phyloP scores from a whole-genome alignment of 2,113 vertebrate species.

The Gasterosteus aculeatus region DNA sequence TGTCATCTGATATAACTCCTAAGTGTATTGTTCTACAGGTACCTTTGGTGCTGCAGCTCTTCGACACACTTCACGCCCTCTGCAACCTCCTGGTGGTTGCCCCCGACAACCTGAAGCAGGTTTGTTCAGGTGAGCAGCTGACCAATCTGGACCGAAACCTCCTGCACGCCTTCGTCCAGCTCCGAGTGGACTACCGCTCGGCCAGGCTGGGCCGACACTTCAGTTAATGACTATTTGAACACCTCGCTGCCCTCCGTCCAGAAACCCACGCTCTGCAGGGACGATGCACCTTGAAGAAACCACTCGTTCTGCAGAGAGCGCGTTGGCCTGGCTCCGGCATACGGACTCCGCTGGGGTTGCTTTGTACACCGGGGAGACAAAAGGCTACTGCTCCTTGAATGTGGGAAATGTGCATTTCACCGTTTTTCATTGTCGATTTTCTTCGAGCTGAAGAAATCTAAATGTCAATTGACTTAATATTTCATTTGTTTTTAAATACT shows the following conservation, averaged over 20 bases:
- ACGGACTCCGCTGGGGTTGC: constrained; percentile 45
- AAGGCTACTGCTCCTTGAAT: constrained; percentile 51
- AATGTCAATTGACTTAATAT: constrained; percentile 55
- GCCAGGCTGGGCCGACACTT: constrained; percentile 96
- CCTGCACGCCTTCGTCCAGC: constrained; percentile 97
- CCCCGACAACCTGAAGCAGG: constrained; percentile 98
- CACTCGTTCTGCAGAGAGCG: constrained; percentile 43
- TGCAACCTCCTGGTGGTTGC: constrained; percentile 98
- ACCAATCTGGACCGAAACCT: constrained; percentile 98
- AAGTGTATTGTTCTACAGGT: constrained; percentile 81
- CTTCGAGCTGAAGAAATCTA: constrained; percentile 55
- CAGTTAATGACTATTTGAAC: constrained; percentile 83
- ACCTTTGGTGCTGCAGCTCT: constrained; percentile 95
- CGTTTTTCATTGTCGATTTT: constrained; percentile 44
- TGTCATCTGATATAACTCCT: not conserved
- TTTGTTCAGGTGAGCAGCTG: constrained; percentile 98
- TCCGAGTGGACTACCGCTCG: constrained; percentile 95
- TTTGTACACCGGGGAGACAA: constrained; percentile 40
- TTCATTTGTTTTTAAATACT: constrained; percentile 75
- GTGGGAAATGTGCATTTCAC: constrained; percentile 73
- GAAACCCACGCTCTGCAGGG: constrained; percentile 49
- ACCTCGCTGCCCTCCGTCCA: constrained; percentile 74
- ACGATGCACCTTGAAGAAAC: constrained; percentile 59
- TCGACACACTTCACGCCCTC: constrained; percentile 97
- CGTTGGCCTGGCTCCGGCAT: constrained; percentile 26